phyloP scores from a whole-genome alignment of 1,140 invertebrate species.

The Panulirus ornatus region DNA sequence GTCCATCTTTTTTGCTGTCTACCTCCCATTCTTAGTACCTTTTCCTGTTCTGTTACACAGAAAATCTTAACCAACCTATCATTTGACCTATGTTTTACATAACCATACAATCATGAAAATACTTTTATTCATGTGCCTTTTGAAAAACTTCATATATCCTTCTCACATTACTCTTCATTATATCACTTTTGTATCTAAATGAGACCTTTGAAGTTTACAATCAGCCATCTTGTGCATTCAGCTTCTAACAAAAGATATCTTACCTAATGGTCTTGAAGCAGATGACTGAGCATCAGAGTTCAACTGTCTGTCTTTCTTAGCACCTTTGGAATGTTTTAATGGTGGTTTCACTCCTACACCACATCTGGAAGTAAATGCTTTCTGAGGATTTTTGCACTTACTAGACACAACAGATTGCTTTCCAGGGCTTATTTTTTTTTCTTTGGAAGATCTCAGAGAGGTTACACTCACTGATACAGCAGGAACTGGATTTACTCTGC shows the following conservation, averaged over 20 bases:
- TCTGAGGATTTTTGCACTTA: slow-evolving; percentile 3
- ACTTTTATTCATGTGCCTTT: too few species aligned
- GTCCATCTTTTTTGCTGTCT: too few species aligned
- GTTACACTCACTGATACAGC: slow-evolving; percentile 2
- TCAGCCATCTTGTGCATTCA: too few species aligned
- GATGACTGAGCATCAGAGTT: background rate
- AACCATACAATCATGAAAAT: too few species aligned
- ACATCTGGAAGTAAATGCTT: background rate
- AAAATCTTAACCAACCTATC: too few species aligned
- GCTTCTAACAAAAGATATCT: background rate
- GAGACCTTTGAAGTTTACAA: too few species aligned
- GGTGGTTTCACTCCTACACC: slow-evolving; percentile 2
- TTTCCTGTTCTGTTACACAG: too few species aligned
- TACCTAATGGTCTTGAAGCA: background rate
- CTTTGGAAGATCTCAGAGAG: slow-evolving; percentile 10
- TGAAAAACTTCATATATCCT: too few species aligned
- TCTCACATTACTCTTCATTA: too few species aligned
- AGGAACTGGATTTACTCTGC: slow-evolving; percentile 22
- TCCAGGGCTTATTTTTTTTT: background rate
- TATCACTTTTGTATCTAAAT: too few species aligned
- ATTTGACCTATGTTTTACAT: too few species aligned
- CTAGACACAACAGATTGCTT: slow-evolving; percentile 40
- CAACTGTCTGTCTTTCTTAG: background rate
- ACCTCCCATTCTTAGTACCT: too few species aligned
- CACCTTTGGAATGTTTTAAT: background rate